phyloP scores from a whole-genome alignment of 2,113 vertebrate genomes.

The Myrmophylax atrothorax region DNA sequence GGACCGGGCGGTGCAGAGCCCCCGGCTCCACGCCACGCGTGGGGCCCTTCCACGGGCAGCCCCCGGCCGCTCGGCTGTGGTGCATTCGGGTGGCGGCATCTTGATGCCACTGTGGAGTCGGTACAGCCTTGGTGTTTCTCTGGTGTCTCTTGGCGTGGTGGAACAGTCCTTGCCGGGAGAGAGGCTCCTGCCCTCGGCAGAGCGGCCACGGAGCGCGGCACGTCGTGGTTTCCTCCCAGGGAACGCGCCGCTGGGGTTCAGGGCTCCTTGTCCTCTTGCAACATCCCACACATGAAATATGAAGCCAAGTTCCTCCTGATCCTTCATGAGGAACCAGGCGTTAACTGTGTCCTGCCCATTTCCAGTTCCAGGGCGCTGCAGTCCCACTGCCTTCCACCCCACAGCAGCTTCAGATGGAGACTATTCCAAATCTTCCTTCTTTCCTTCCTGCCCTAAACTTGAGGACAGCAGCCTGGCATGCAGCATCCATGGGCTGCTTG shows the following conservation, averaged over 20 bases:
- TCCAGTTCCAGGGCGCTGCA: background rate
- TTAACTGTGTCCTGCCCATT: conserved; percentile 43
- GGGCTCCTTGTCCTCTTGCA: conserved; percentile 45
- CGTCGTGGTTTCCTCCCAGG: background rate
- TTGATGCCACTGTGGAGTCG: rapidly evolving
- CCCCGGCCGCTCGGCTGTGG: background rate
- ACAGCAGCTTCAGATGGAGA: background rate
- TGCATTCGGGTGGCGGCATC: background rate
- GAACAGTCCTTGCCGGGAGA: background rate
- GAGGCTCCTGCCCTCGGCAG: background rate
- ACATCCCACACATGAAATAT: conserved; percentile 41
- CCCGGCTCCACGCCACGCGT: background rate
- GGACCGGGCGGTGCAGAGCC: conserved; percentile 44
- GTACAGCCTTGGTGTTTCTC: background rate
- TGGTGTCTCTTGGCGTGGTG: background rate
- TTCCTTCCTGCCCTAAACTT: background rate
- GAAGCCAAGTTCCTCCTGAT: conserved; percentile 57
- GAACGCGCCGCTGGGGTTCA: background rate
- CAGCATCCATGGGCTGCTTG: background rate
- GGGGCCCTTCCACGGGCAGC: background rate
- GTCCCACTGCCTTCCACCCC: background rate
- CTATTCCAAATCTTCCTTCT: background rate
- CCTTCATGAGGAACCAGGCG: background rate
- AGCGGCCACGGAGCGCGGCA: background rate
- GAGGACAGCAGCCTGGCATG: background rate